Percentiles rank a stretch among this genome's conserved stretches.
Conservation (phyloP, 2,113 vertebrate species). For the Cnemophilus loriae region DNA sequence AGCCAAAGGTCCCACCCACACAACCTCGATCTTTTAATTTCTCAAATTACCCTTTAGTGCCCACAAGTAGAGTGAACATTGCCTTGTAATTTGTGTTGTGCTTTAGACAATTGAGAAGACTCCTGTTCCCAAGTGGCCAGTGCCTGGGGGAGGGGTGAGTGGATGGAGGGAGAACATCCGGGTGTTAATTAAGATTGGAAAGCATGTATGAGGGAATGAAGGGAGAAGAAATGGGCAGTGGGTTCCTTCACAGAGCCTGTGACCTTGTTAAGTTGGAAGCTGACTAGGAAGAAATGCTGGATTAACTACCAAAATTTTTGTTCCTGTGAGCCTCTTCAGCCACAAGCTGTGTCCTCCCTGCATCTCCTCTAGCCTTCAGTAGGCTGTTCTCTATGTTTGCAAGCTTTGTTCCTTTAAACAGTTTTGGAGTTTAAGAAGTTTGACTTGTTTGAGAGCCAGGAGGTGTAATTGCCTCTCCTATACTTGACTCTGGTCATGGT, state of each 20-base stretch:
- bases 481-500: neutral
- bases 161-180: neutral
- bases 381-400: neutral
- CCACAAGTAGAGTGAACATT: slow-evolving; percentile 67
- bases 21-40: slow-evolving; percentile 57
- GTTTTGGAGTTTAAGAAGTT: neutral
- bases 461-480: neutral
- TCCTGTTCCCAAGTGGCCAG: slow-evolving; percentile 37
- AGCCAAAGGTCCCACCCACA: slow-evolving; percentile 54
- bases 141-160: neutral
- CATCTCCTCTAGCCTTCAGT: neutral
- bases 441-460: neutral
- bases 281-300: neutral
- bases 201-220: neutral
- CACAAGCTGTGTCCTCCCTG: neutral
- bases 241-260: neutral
- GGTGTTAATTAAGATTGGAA: neutral
- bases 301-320: neutral
- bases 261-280: neutral
- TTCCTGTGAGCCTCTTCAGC: neutral
- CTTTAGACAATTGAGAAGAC: slow-evolving; percentile 53
- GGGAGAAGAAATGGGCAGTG: neutral
- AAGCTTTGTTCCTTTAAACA: neutral
- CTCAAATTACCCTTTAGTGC: slow-evolving; percentile 68
- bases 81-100: slow-evolving; percentile 79